Percentiles rank a stretch among this genome's conserved stretches.
Evolutionary conservation across 2,888 invertebrate species (phyloP).

Genomic region (Cyclophora albipunctata): DNA sequence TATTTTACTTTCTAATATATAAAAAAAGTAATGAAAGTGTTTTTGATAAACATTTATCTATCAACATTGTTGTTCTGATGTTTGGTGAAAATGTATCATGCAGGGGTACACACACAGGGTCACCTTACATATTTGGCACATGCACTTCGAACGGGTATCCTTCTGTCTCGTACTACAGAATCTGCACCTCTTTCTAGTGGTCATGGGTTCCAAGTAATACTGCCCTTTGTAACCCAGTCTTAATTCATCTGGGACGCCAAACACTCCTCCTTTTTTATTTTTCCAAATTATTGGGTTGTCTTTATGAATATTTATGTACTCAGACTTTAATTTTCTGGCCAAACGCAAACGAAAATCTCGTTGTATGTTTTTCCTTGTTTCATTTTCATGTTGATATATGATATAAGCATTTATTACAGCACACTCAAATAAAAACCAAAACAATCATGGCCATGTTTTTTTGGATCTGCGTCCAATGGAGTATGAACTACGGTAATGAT

Average conservation of each 20-base stretch:
- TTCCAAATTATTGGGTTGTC: constrained; percentile 10
- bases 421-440: constrained; percentile 19
- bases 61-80: too few species aligned
- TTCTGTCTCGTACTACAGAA: constrained; percentile 12
- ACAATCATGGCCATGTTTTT: constrained; percentile 11
- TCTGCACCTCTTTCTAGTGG: constrained; percentile 11
- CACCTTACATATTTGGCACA: constrained; percentile 17
- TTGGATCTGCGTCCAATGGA: constrained; percentile 13
- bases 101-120: constrained; percentile 11
- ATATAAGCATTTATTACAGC: constrained; percentile 16
- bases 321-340: constrained; percentile 13
- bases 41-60: too few species aligned
- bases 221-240: constrained; percentile 10
- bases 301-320: constrained; percentile 8
- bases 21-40: too few species aligned
- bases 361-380: constrained; percentile 13
- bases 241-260: constrained; percentile 17
- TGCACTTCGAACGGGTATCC: constrained; percentile 17
- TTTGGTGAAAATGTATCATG: constrained; percentile 15
- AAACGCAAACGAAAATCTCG: constrained; percentile 16
- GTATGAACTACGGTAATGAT: constrained; percentile 10
- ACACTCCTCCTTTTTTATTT: constrained; percentile 17
- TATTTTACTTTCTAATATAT: too few species aligned
- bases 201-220: constrained; percentile 5
- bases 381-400: constrained; percentile 7